These are phyloP conservation scores for Actinia tenebrosa DNA, from an alignment of 64 coral and sea anemone genomes.

Conservation along the genomic window DNA sequence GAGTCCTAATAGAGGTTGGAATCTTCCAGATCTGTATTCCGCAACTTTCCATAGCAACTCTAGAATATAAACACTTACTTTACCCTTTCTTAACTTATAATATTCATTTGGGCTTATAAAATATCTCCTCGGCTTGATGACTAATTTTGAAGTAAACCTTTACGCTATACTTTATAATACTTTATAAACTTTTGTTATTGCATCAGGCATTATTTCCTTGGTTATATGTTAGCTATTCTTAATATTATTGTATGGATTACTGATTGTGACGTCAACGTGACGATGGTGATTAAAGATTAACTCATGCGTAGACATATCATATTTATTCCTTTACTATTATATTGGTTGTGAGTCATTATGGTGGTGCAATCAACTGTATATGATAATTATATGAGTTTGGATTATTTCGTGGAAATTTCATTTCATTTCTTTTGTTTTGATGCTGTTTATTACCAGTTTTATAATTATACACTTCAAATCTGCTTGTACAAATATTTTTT, in stretches of 20 bases:
- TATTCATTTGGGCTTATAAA: not conserved
- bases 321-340: not conserved
- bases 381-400: no score
- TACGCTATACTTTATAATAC: not conserved
- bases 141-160: no score
- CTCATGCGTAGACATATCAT: not conserved
- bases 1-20: not conserved
- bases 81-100: not conserved
- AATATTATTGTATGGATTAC: not conserved
- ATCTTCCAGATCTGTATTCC: not conserved
- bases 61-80: not conserved
- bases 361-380: not conserved
- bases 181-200: not conserved
- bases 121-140: not conserved
- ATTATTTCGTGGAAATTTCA: no score
- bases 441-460: no score
- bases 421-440: no score
- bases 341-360: not conserved
- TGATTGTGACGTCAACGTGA: not conserved
- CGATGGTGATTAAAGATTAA: not conserved
- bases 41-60: not conserved
- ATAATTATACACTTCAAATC: no score
- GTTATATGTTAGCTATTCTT: not conserved
- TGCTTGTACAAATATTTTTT: no score
- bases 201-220: not conserved